These are phyloP conservation scores for Myoxocephalus aenaeus DNA, from an alignment of 2,797 vertebrate species.

Conservation along the genomic window DNA sequence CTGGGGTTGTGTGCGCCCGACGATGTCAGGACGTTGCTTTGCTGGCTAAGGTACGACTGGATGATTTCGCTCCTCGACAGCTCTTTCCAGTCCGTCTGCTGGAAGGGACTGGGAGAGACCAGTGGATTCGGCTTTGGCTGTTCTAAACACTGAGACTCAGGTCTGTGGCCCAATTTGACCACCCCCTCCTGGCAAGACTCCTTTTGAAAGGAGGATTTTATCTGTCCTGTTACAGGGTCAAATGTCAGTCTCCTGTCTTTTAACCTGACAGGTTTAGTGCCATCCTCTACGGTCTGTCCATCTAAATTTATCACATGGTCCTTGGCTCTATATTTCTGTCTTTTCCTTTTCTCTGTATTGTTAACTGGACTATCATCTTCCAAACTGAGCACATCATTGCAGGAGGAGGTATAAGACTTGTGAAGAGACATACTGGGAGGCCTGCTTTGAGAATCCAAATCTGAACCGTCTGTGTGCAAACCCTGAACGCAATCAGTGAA, in stretches of 20 bases:
- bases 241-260: conserved; percentile 94
- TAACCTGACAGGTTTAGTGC: conserved; percentile 88
- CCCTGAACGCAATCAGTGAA: conserved; percentile 79
- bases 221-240: conserved; percentile 92
- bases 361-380: conserved; percentile 81
- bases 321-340: conserved; percentile 87
- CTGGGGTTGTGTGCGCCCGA: conserved; percentile 88
- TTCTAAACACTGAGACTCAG: conserved; percentile 85
- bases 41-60: conserved; percentile 93
- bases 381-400: conserved; percentile 74
- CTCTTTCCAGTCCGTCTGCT: conserved; percentile 96
- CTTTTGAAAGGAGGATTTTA: conserved; percentile 88
- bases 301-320: conserved; percentile 84
- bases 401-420: conserved; percentile 70
- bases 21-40: conserved; percentile 92
- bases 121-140: conserved; percentile 79
- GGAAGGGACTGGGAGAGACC: conserved; percentile 88
- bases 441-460: conserved; percentile 72
- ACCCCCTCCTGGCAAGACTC: conserved; percentile 84
- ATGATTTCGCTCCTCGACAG: conserved; percentile 94
- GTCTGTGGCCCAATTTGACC: conserved; percentile 46
- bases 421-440: conserved; percentile 65
- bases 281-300: conserved; percentile 82
- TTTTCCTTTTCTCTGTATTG: conserved; percentile 86
- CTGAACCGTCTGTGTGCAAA: conserved; percentile 74